Evolutionary conservation across 1,140 invertebrate species (phyloP), one percentile per base, ranked within the genome.

Genomic region (Lithobius niger): DNA sequence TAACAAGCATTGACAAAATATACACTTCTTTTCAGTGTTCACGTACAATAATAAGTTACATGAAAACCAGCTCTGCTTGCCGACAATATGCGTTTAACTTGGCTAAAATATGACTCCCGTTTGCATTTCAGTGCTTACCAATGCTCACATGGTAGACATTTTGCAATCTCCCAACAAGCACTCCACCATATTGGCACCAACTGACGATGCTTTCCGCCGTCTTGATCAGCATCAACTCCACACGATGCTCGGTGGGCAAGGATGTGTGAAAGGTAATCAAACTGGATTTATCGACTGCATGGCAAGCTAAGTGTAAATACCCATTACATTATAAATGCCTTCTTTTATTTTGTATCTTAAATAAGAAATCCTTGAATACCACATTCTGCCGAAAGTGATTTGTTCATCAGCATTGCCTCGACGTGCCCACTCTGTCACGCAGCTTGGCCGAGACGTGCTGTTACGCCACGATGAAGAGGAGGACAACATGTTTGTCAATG

Each of bases 321-420:
- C 1, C n/a, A 44, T 21, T 15, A 1, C 21, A 43, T 59, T 40
- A 16, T n/a, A 28, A n/a, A n/a, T 25, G 45, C 55, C 24, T 36
- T 13, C 18, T 49, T 59, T 60, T 59, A 25, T 62, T 24, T 57
- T 54, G 22, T 21, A 18, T 3, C 48, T 3, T 26, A 15, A 25
- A 27, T 26, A 36, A 36, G 10, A 36, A 36, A 1, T 83, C 55
- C 61, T 83, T 10, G 74, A 77, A 59, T 75, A 80, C 60, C 82
- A 83, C 57, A 67, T 84, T 27, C 66, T 82, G 16, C 75, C 79
- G 27, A 76, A 81, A 58, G 79, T 80, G 15, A 76, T 84, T 61
- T 84, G 82, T 63, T 76, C 80, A 1, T 61, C 73, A 3, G 74
- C 76, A 1, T 75, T 81, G n/a, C 64, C 75, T 61, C 69, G 69